These are phyloP conservation scores for Nowickia ferox DNA, from an alignment of 2,888 invertebrate genomes.

Conservation along the genomic window DNA sequence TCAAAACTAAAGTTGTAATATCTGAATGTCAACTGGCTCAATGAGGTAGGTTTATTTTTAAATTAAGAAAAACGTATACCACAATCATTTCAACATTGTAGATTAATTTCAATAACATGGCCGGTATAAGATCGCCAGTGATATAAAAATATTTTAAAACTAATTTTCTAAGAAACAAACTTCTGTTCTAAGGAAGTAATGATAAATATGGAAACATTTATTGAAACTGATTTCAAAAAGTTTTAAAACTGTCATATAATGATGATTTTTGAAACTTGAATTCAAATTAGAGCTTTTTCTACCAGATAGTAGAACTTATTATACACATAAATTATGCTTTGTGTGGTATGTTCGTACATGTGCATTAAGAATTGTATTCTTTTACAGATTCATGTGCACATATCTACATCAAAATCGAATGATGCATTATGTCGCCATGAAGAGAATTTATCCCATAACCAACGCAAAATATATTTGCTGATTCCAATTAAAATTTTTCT, in stretches of 20 bases:
- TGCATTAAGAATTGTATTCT: not conserved
- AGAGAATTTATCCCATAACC: conserved; percentile 75
- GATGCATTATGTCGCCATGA: conserved; percentile 69
- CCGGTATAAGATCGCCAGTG: too few species aligned
- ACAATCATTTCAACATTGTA: too few species aligned
- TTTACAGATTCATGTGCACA: not conserved
- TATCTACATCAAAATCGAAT: too few species aligned
- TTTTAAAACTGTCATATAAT: conserved; percentile 60
- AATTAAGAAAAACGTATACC: too few species aligned
- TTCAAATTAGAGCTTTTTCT: conserved; percentile 68
- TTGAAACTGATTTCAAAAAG: not conserved
- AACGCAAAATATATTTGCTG: conserved; percentile 56
- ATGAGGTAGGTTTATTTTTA: too few species aligned
- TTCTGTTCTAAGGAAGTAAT: too few species aligned
- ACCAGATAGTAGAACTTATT: conserved; percentile 76
- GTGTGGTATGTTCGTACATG: not conserved
- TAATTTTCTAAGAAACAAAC: too few species aligned
- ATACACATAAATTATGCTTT: not conserved
- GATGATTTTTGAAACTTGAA: conserved; percentile 72
- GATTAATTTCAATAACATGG: too few species aligned
- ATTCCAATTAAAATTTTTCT: not conserved
- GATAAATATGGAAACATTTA: too few species aligned
- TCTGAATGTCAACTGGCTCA: too few species aligned
- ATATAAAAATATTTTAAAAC: too few species aligned
- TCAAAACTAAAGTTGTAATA: too few species aligned